Evolutionary conservation across 2,888 invertebrate genomes (phyloP).

Genomic region (Chalcosyrphus nemorum): DNA sequence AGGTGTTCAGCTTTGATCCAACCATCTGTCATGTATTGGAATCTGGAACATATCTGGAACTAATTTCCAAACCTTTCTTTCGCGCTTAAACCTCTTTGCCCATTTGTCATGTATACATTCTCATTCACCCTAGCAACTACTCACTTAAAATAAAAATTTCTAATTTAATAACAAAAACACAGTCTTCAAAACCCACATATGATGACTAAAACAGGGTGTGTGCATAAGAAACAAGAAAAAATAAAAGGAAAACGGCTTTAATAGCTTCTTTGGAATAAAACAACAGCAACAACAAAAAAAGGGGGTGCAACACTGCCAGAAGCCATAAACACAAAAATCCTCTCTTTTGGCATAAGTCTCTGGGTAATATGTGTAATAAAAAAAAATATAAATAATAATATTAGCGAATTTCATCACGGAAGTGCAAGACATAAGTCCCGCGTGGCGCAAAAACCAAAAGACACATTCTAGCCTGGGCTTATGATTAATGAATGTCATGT

Average conservation of each 20-base stretch:
- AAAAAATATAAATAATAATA: neutral
- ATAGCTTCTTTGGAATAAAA: neutral
- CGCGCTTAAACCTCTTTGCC: no score
- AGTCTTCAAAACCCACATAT: neutral
- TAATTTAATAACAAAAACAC: slow-evolving; percentile 9
- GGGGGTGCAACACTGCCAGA: slow-evolving; percentile 24
- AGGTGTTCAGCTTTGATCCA: no score
- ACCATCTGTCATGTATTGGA: no score
- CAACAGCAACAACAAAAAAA: neutral
- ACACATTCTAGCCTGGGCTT: neutral
- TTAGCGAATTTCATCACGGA: slow-evolving; percentile 35
- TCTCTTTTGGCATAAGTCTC: neutral
- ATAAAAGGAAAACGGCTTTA: slow-evolving; percentile 22
- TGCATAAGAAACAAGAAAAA: slow-evolving; percentile 5
- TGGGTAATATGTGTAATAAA: neutral
- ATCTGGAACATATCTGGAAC: no score
- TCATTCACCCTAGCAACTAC: neutral
- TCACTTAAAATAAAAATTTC: neutral
- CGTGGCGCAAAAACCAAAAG: neutral
- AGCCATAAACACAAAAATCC: slow-evolving; percentile 53
- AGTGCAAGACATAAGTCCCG: slow-evolving; percentile 27
- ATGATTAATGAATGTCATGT: slow-evolving; percentile 50
- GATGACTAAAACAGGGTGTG: slow-evolving; percentile 19
- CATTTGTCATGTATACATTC: no score
- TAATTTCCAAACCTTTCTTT: no score